Evolutionary conservation across 2,888 invertebrate species (phyloP), one percentile per base, ranked within the genome.

Genomic region (Lydus trimaculatus): DNA sequence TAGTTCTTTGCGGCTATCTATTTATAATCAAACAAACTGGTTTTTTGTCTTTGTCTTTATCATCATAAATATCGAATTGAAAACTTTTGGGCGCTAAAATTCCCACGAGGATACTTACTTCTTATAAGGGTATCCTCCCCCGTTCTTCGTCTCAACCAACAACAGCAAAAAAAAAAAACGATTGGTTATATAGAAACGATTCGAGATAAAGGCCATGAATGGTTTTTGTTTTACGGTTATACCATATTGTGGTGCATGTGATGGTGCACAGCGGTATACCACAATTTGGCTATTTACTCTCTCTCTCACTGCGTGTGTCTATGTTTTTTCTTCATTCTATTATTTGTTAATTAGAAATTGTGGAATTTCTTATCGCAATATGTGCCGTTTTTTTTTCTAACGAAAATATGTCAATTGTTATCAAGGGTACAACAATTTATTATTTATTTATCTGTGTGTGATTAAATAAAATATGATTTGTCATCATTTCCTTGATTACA

Each of bases 1-100:
- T 56, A 56, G 0, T 17, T 7, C n/a, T n/a, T 43, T 43, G 11
- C 9, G 20, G 48, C 20, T 20, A 2, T 28, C 20, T 48, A 11
- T 43, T 17, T 43, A 43, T 23, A 48, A 48, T 9, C 48, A 48
- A 0, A 17, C 36, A 15, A 15, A 28, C 28, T 28, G 28, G 28
- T 28, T 28, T 28, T 28, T 28, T 28, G 2, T 28, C 28, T 4
- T 28, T 28, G 2, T 28, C 4, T 4, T 4, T 28, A 28, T 28
- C n/a, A n/a, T n/a, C n/a, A n/a, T n/a, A n/a, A n/a, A n/a, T n/a
- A n/a, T n/a, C n/a, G n/a, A 13, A 13, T 36, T 36, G 0, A 5
- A 15, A 11, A 36, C 13, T 31, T 36, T 43, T n/a, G 8, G 77
- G 77, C 77, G 77, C 77, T 71, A 76, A 77, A 74, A 76, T 73